phyloP scores from a whole-genome alignment of 2,113 vertebrate genomes.

The Corydoras maculifer region DNA sequence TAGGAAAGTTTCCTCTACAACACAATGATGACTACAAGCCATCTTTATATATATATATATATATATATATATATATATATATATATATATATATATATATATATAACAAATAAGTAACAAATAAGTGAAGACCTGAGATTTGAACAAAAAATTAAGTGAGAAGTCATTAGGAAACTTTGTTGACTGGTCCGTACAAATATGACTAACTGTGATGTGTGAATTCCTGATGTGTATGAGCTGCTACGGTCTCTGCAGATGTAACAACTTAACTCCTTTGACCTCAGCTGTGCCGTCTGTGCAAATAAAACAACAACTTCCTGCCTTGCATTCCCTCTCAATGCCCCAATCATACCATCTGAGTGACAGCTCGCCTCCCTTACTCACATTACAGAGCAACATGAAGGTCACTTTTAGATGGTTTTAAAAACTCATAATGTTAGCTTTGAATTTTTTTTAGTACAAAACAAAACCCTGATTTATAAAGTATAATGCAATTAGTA shows the following conservation, averaged over 20 bases:
- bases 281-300: conserved; percentile 62
- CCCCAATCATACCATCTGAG: conserved; percentile 40
- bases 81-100: too few species aligned
- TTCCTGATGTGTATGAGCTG: conserved; percentile 48
- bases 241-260: conserved; percentile 59
- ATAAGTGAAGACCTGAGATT: too few species aligned
- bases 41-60: too few species aligned
- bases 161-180: too few species aligned
- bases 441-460: not conserved
- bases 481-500: not conserved
- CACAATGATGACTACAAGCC: too few species aligned
- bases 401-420: conserved; percentile 1
- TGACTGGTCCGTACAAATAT: not conserved
- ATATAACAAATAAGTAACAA: too few species aligned
- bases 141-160: too few species aligned
- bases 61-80: too few species aligned
- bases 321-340: conserved; percentile 38
- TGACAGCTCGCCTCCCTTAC: conserved; percentile 58
- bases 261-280: conserved; percentile 63
- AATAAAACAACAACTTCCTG: conserved; percentile 71
- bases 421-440: not conserved
- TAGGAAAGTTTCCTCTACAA: too few species aligned
- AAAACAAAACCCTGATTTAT: not conserved
- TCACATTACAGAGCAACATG: conserved; percentile 39
- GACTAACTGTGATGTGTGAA: conserved; percentile 20